Base-by-base conservation (phyloP, 2,113 vertebrate genomes). In the Pyxicephalus adspersus region DNA sequence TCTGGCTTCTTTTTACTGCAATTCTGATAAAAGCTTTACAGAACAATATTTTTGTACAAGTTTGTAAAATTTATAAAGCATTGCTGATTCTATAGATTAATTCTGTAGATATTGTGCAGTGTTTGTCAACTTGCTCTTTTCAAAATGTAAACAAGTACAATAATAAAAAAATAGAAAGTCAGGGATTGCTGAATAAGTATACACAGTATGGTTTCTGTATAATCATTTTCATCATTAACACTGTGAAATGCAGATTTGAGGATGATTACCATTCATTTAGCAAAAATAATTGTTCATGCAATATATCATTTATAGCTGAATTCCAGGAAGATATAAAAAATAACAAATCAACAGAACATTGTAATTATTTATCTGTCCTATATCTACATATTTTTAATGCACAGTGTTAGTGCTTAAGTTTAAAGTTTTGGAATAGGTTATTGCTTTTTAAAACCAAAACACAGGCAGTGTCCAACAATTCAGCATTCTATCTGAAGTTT, bases 101-200 rank as follows among this genome's bases (percentile, higher is more conserved):
- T 73, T 73, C 15, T 54, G 70, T 13, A 57, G 70, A 3, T 28
- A 58, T 34, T 29, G 16, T 9, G 29, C 13, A 23, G 20, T 25
- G 25, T 50, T 68, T 68, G 38, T 25, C 20, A 72, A 55, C 51
- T 55, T 31, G 25, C 31, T 28, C 51, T 55, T 51, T n/a, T 28
- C 55, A 72, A 72, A 29, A 72, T 55, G 51, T 57, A 72, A 55
- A 72, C 26, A 31, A 57, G 52, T 20, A 4, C 26, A 34, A 73
- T 28, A n/a, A 54, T n/a, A 31, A 58, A 4, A 58, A 58, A 72
- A 73, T 51, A 22, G 25, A 31, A 58, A 17, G 17, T 58, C 2
- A 7, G 9, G 23, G 20, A 73, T 13, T 23, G 17, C 19, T 22
- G 9, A 72, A 22, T 45, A 45, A 1, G 38, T 45, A 45, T 45